Evolutionary conservation across 2,797 vertebrate species (phyloP).

Genomic region (Coracias cyanogaster): DNA sequence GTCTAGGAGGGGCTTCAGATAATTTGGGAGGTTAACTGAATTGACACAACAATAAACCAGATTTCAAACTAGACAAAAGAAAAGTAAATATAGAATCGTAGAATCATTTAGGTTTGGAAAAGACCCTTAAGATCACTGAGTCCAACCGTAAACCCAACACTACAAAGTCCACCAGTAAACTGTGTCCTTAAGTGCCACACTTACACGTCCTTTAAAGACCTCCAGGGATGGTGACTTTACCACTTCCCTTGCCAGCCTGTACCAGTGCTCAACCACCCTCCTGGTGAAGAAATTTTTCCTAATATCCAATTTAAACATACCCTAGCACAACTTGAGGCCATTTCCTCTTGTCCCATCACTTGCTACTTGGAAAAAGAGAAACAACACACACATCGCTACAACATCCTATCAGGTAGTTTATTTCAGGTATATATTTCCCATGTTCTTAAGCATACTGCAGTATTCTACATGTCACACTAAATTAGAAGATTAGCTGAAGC

Average conservation of each 20-base stretch:
- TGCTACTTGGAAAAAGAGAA: background rate
- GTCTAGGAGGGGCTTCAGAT: background rate
- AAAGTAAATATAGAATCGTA: background rate
- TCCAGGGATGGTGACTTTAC: background rate
- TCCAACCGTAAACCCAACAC: background rate
- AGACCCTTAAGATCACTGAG: background rate
- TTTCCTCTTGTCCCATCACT: background rate
- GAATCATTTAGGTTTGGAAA: background rate
- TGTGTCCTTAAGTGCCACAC: background rate
- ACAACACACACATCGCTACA: fast-evolving
- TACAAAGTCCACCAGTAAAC: background rate
- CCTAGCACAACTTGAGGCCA: background rate
- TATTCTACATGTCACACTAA: background rate
- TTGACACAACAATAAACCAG: background rate
- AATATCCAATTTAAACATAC: background rate
- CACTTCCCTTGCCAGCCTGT: background rate
- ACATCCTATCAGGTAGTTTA: background rate
- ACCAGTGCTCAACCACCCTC: background rate
- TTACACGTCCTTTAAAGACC: background rate
- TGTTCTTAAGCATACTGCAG: background rate
- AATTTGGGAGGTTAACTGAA: background rate
- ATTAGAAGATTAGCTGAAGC: background rate
- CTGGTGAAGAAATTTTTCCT: background rate
- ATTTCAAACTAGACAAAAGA: background rate
- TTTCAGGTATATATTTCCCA: background rate